Evolutionary conservation across 1,140 invertebrate genomes (phyloP), one percentile per base, ranked within the genome.

Genomic region (Meloidogyne exigua): DNA sequence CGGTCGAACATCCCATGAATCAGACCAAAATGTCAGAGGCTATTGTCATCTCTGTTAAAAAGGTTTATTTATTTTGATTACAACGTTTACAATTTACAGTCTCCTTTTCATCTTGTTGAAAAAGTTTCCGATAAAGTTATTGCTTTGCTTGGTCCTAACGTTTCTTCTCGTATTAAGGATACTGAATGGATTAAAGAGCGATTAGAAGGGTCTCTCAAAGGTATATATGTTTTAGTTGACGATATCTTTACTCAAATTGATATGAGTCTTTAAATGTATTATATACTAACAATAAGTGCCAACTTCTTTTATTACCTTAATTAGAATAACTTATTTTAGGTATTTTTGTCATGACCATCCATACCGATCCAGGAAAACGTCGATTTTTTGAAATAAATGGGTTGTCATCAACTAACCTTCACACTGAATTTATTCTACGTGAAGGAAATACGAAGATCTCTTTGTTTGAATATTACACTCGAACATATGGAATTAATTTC

Each of bases 241-340:
- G 7, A 3, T 32, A 3, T 7, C 28, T 32, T 32, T 32, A 32
- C 28, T 32, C 7, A 3, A 32, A 3, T 32, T 32, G 7, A 3
- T 32, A 32, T 3, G 28, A 32, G n/a, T n/a, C n/a, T n/a, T 32
- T 32, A 36, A 26, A 25, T 23, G 5, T 42, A 63, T n/a, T 71
- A 21, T 49, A 49, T 2, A n/a, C n/a, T n/a, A n/a, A n/a, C n/a
- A n/a, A n/a, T n/a, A n/a, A n/a, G n/a, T n/a, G n/a, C n/a, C n/a
- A n/a, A 25, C 21, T 72, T 57, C 25, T 15, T 64, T 64, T n/a
- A n/a, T n/a, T n/a, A n/a, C n/a, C n/a, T n/a, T n/a, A n/a, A n/a
- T n/a, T n/a, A n/a, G n/a, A n/a, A n/a, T n/a, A n/a, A 25, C 21
- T 72, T 57, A 15, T 15, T 64, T 64, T 32, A 64, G 72, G 72